Evolutionary conservation across 2,888 invertebrate genomes (phyloP), one percentile per base, ranked within the genome.

Genomic region (Selenia dentaria): DNA sequence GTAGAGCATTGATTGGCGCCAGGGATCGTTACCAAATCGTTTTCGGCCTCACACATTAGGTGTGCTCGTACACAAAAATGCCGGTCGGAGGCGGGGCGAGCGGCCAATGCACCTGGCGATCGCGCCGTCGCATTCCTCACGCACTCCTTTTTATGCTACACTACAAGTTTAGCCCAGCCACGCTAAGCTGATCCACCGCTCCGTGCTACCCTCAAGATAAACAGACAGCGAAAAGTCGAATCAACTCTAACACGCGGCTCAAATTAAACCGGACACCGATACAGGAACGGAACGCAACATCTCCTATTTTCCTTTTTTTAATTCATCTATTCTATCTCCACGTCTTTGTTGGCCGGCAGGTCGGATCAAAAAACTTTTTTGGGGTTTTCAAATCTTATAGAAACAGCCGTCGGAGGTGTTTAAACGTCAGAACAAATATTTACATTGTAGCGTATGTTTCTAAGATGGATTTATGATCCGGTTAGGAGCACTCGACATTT

Each of bases 61-160:
- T 66, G 73, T 70, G 72, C 67, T 66, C 71, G 70, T 78, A 75
- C 74, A 84, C 82, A 84, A 88, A 87, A 88, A 85, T 83, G 79
- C 79, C 73, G 73, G 79, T 64, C 54, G 74, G 75, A 72, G 85
- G 83, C 83, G 83, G 79, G 75, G 77, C 80, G 67, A 67, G 72
- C 71, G 89, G 89, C 75, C 86, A 80, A 84, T 90, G 89, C 89
- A 90, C 89, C 88, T 89, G 88, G 78, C 81, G 74, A 74, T 73
- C 76, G 74, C 71, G 73, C 67, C 77, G 72, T 78, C 83, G 80
- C 88, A 88, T 89, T 88, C 89, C 86, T 80, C 80, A 87, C 85
- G 81, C 87, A 88, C 87, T 85, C 86, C 85, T 86, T 89, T 86
- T 87, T 86, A 84, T 83, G 72, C 78, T 75, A 78, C 77, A 78